Conservation (phyloP, 2,888 invertebrate species). For the Rhyacophila evoluta region DNA sequence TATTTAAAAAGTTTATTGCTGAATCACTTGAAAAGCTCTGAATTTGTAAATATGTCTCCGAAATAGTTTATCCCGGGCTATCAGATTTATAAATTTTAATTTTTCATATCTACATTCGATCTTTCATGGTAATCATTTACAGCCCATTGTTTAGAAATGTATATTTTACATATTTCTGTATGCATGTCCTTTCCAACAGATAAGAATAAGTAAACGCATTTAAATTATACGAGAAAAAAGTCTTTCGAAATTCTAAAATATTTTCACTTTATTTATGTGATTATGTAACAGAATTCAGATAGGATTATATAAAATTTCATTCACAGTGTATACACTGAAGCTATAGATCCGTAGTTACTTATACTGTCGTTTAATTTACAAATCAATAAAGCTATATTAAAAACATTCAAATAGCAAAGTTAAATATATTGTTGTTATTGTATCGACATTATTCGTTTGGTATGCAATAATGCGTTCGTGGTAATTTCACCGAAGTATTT, state of each 20-base stretch:
- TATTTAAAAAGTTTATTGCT: too few relatives aligned
- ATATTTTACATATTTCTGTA: constrained; percentile 1
- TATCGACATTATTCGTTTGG: too few relatives aligned
- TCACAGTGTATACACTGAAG: too few relatives aligned
- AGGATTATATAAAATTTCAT: too few relatives aligned
- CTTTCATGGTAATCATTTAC: not conserved
- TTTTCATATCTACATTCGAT: not conserved
- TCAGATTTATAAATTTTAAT: constrained; percentile 19
- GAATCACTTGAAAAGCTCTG: not conserved
- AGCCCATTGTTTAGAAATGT: constrained; percentile 10
- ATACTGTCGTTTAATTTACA: too few relatives aligned
- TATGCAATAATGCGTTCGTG: too few relatives aligned
- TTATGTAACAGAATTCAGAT: not conserved
- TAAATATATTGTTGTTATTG: too few relatives aligned
- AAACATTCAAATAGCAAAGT: too few relatives aligned
- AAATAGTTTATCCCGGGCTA: constrained; percentile 7
- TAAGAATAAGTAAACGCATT: not conserved
- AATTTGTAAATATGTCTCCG: not conserved
- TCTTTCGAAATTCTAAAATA: not conserved
- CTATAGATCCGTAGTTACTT: too few relatives aligned
- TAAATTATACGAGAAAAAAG: not conserved
- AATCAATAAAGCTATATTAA: too few relatives aligned
- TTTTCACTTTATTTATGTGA: not conserved
- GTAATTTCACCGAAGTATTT: too few relatives aligned
- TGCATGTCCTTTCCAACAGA: not conserved